Evolutionary conservation across 1,140 invertebrate genomes (phyloP).

Genomic region (Drosophila ambigua): DNA sequence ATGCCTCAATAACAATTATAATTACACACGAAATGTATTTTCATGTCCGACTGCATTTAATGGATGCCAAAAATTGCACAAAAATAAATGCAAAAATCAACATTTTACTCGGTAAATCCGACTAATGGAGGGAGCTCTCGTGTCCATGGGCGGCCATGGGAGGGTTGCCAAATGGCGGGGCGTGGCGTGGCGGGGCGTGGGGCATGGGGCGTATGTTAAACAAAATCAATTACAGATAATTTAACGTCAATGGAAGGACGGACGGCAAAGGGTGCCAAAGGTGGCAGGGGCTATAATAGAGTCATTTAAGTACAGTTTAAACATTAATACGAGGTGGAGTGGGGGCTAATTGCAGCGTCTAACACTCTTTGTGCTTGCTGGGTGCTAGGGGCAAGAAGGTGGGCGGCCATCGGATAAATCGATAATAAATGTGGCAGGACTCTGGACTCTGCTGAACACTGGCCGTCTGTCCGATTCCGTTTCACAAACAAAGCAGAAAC

Average conservation of each 20-base stretch:
- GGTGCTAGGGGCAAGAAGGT: no score
- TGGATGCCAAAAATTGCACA: constrained; percentile 32
- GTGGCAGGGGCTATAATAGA: constrained; percentile 53
- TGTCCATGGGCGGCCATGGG: no score
- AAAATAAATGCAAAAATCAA: constrained; percentile 36
- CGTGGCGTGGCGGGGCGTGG: not conserved
- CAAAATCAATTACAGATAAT: constrained; percentile 82
- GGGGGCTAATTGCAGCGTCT: constrained; percentile 32
- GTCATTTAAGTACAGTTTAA: constrained; percentile 76
- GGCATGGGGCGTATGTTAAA: constrained; percentile 50
- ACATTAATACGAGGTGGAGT: constrained; percentile 55
- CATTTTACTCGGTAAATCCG: constrained; percentile 32
- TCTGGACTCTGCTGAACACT: not conserved
- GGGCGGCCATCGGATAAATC: constrained; percentile 47
- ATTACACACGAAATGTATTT: constrained; percentile 50
- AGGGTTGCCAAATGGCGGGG: constrained; percentile 4
- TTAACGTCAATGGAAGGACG: constrained; percentile 44
- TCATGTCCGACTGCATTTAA: constrained; percentile 40
- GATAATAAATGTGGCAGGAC: constrained; percentile 64
- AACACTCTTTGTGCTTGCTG: constrained; percentile 20
- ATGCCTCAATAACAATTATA: constrained; percentile 26
- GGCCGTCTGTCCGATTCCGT: constrained; percentile 15
- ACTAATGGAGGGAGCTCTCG: constrained; percentile 6
- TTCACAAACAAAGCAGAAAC: constrained; percentile 31
- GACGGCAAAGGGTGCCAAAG: not conserved